A percentile compares a stretch with the other conserved stretches of the same genome.
These are phyloP conservation scores for Ursus arctos DNA, from an alignment of 2,113 vertebrate species.

Conservation along the genomic window DNA sequence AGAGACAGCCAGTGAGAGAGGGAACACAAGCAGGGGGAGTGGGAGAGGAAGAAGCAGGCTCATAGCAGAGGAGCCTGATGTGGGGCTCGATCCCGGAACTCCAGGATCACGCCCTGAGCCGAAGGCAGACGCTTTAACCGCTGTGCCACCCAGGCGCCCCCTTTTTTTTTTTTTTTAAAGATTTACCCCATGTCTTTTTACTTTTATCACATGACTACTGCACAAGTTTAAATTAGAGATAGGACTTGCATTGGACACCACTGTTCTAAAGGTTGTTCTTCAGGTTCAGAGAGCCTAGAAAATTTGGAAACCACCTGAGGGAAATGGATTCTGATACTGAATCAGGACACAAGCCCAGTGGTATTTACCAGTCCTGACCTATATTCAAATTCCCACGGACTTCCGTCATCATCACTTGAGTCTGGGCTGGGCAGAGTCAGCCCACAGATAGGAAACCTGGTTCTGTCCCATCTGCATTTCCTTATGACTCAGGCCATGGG, in stretches of 20 bases:
- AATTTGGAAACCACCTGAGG: neutral
- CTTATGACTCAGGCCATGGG: neutral
- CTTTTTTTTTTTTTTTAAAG: no score
- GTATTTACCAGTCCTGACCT: neutral
- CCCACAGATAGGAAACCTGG: neutral
- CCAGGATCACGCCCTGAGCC: no score
- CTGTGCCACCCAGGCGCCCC: no score
- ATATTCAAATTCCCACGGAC: neutral
- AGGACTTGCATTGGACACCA: neutral
- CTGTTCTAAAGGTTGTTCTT: neutral
- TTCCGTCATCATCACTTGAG: neutral
- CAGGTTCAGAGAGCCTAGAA: neutral
- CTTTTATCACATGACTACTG: neutral
- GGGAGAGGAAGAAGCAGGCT: no score
- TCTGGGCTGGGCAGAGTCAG: neutral
- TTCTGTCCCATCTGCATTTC: neutral
- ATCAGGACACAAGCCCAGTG: neutral
- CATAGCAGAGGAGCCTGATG: no score
- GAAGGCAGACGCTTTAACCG: no score
- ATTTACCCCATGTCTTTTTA: neutral
- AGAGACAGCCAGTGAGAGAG: no score
- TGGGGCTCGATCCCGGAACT: no score
- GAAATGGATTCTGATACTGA: neutral
- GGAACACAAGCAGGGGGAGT: no score
- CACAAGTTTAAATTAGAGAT: neutral